Base-by-base conservation (phyloP, 2,113 vertebrate genomes). In the Podarcis muralis region DNA sequence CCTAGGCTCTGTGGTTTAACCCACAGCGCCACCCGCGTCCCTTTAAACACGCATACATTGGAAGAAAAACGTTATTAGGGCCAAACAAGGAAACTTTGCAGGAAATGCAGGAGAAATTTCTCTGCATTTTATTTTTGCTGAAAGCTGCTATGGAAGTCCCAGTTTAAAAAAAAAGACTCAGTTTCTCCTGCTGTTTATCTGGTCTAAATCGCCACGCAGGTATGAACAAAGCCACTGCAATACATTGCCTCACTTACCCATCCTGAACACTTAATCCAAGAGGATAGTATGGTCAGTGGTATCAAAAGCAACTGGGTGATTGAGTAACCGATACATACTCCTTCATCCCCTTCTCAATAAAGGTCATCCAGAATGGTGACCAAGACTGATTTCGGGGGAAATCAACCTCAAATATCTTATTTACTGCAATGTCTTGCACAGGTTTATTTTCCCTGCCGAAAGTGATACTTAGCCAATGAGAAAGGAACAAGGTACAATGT, bases 61-160 rank as follows among this genome's bases (percentile, higher is more conserved):
- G 43, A 43, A 43, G 43, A 43, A 43, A 43, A 43, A 43, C 43
- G 43, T 43, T 43, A 43, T 43, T 85, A 94, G 87, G 85, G 40
- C 9, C 30, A 68, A 77, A 35, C 9, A 76, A 18, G 69, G 48
- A 7, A 5, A 15, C 5, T 68, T 27, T 37, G 22, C 35, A 68
- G 23, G 32, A 83, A 27, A 68, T 68, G 62, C 5, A 6, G 40
- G 81, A 83, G 25, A 4, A 30, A 9, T 23, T 83, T 32, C 20
- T 35, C 22, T 11, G 13, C n/a, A 23, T 37, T 65, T 65, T 78
- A 30, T 11, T 18, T 53, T 79, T 79, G 15, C 76, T 53, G 40
- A 79, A 53, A 48, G 30, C n/a, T 27, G 81, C 81, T 25, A 62
- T 27, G 2, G 6, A 18, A 25, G 11, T 5, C 8, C 2, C 32